Conservation (phyloP, 1,140 invertebrate species). For the Drosophila pruinosa region DNA sequence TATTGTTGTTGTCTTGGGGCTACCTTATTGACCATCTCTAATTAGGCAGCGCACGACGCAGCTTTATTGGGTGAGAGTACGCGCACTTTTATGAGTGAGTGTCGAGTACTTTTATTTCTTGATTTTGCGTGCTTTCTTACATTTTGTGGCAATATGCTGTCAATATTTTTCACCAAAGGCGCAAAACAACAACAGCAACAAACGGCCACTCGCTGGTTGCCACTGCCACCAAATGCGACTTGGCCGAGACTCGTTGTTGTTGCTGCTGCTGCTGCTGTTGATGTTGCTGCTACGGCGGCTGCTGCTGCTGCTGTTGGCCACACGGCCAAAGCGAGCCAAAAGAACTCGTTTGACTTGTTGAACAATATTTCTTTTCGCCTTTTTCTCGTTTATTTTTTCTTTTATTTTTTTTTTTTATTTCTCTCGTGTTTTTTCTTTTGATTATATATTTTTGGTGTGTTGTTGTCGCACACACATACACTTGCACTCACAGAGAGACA, state of each 20-base stretch:
- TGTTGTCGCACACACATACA: conserved; percentile 26
- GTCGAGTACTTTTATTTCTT: conserved; percentile 17
- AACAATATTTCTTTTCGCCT: conserved; percentile 78
- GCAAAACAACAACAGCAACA: conserved; percentile 57
- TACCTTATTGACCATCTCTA: conserved; percentile 24
- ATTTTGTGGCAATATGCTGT: conserved; percentile 63
- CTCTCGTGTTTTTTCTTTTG: conserved; percentile 30
- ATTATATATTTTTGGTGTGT: conserved; percentile 50
- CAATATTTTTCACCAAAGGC: conserved; percentile 80
- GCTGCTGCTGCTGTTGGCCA: conserved; percentile 54
- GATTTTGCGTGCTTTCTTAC: conserved; percentile 44
- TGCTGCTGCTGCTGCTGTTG: conserved; percentile 28
- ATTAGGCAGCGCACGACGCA: conserved; percentile 3
- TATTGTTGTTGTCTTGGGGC: conserved; percentile 12
- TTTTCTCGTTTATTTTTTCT: conserved; percentile 51
- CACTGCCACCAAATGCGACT: conserved; percentile 61
- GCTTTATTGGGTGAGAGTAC: conserved; percentile 7
- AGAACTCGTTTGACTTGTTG: conserved; percentile 82
- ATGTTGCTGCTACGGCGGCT: conserved; percentile 16
- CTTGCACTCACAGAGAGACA: not conserved
- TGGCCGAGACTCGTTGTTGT: conserved; percentile 36
- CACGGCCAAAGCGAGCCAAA: conserved; percentile 80
- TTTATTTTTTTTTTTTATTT: conserved; percentile 45
- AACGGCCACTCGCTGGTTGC: conserved; percentile 52
- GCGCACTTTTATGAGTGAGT: conserved; percentile 1